Base-by-base conservation (phyloP, 2,888 invertebrate genomes). In the Spodoptera littoralis region DNA sequence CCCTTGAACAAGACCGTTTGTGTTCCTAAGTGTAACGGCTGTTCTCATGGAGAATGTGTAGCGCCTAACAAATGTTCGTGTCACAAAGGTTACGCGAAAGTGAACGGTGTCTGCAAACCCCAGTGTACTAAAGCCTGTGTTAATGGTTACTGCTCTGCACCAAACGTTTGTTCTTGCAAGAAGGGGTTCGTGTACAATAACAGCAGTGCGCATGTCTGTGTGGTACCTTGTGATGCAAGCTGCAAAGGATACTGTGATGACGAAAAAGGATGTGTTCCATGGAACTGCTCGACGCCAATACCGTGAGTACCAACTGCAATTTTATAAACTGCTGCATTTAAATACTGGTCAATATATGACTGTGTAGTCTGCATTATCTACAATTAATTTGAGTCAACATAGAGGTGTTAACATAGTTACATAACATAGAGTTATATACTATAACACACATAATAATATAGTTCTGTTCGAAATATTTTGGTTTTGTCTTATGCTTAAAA, bases 21-120 rank as follows among this genome's bases (percentile, higher is more conserved):
- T 73, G 51, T 61, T 6, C 79, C 81, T 0, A 73, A 73, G 12
- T 82, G 81, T 60, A 48, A 41, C 44, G 60, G 54, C 46, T 79
- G 79, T 59, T 45, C 50, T 2, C 85, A 91, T 56, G 90, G 90
- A 2, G 51, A 68, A 2, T 93, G 93, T 64, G 56, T 77, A 3
- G 81, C 76, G 8, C 95, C 95, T 0, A 87, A 93, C 36, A 82
- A 80, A 4, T 95, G 95, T 47, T 82, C 88, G 24, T 95, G 95
- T 70, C 84, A 88, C 47, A 81, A 80, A 8, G 95, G 95, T 1
- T 89, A 83, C 45, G 44, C 27, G 12, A 51, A 59, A 45, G 27
- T 60, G 45, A 61, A 66, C 36, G 75, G 63, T 44, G 62, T 60
- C 12, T 84, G 83, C 47, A 72, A 55, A 44, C 81, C 84, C 30